Evolutionary conservation across 2,113 vertebrate species (phyloP).

Genomic region (Oreotrochilus melanogaster): DNA sequence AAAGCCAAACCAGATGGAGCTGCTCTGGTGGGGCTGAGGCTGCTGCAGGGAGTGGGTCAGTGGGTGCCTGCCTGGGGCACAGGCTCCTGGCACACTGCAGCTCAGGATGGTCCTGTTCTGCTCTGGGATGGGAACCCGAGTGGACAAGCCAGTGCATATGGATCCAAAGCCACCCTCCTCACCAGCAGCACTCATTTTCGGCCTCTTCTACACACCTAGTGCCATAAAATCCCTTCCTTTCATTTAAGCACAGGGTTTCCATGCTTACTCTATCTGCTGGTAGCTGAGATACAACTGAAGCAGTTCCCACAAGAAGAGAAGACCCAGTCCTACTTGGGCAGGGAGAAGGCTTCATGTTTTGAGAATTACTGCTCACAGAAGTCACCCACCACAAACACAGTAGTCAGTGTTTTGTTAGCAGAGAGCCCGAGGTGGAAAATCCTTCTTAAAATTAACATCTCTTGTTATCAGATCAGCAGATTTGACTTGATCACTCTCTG

Average conservation of each 20-base stretch:
- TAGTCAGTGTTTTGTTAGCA: not conserved
- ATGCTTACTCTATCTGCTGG: not conserved
- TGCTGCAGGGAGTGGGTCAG: conserved; percentile 69
- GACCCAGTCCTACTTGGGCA: no score
- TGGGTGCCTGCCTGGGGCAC: conserved; percentile 46
- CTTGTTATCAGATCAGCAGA: fast-evolving
- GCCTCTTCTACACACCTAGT: not conserved
- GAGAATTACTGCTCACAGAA: not conserved
- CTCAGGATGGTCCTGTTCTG: conserved; percentile 10
- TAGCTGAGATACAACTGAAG: not conserved
- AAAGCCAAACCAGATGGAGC: conserved; percentile 85
- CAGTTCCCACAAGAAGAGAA: not conserved
- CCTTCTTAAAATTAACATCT: not conserved
- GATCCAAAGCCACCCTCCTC: not conserved
- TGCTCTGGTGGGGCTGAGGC: conserved; percentile 68
- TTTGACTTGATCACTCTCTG: fast-evolving
- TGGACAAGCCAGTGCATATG: not conserved
- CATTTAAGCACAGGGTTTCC: fast-evolving
- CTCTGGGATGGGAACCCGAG: not conserved
- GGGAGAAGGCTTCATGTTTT: not conserved
- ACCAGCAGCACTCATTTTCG: not conserved
- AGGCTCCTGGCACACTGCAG: conserved; percentile 45
- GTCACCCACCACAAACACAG: fast-evolving
- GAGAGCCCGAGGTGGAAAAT: not conserved
- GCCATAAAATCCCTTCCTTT: not conserved